Conservation (phyloP, 2,797 vertebrate genomes). For the Antrozous pallidus region DNA sequence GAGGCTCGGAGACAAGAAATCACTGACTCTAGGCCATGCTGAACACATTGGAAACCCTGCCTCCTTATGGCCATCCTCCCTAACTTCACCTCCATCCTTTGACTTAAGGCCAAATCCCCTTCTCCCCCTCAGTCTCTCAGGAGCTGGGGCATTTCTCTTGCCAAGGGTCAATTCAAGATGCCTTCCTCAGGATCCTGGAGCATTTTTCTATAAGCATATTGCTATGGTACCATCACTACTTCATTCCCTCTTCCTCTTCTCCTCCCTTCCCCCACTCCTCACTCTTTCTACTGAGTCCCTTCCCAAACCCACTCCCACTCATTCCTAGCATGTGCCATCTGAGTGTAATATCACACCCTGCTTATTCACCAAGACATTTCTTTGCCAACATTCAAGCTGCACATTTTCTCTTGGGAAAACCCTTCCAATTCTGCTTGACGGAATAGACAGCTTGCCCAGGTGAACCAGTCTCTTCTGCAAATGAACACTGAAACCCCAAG, state of each 20-base stretch:
- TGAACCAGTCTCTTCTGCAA: neutral
- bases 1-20: neutral
- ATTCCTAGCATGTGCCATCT: neutral
- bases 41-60: neutral
- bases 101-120: neutral
- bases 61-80: no score
- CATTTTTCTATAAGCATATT: neutral
- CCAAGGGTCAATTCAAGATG: neutral
- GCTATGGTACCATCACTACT: neutral
- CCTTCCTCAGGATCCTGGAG: neutral
- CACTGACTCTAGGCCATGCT: neutral
- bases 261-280: neutral
- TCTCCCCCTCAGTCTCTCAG: neutral
- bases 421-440: neutral
- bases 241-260: neutral
- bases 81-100: neutral
- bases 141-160: neutral
- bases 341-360: neutral
- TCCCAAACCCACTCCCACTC: neutral
- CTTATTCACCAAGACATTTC: conserved; percentile 2
- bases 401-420: neutral
- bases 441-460: neutral
- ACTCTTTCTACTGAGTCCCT: neutral
- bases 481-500: neutral
- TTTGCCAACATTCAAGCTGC: neutral